Conservation (phyloP, 2,113 vertebrate genomes). For the Labrus mixtus region DNA sequence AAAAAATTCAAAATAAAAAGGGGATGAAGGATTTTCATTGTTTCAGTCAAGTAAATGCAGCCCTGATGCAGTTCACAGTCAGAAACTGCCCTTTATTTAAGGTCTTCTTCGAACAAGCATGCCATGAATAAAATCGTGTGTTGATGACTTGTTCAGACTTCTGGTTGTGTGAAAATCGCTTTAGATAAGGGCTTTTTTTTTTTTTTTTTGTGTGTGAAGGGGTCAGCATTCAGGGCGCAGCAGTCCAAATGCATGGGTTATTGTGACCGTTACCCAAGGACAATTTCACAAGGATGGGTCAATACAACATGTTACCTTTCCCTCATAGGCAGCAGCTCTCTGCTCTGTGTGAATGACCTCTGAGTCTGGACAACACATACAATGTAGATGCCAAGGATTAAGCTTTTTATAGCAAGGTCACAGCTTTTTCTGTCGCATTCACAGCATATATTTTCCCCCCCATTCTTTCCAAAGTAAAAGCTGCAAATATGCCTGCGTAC, state of each 20-base stretch:
- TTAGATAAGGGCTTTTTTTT: neutral
- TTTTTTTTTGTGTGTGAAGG: too few species aligned
- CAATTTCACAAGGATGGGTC: conserved; percentile 4
- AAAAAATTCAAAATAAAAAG: too few species aligned
- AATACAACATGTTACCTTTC: conserved; percentile 3
- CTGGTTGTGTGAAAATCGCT: neutral
- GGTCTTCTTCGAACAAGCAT: neutral
- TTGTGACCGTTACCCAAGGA: conserved; percentile 25
- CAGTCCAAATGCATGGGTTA: neutral
- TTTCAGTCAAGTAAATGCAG: too few species aligned
- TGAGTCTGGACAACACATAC: neutral
- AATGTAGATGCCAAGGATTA: neutral
- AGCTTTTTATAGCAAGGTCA: conserved; percentile 1
- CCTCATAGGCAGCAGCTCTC: neutral
- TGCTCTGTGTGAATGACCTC: conserved; percentile 8
- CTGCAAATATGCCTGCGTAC: neutral
- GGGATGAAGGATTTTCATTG: too few species aligned
- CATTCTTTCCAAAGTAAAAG: neutral
- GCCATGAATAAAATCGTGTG: neutral
- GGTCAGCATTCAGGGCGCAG: neutral
- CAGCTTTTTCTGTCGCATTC: neutral
- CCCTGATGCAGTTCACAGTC: too few species aligned
- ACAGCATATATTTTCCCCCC: neutral
- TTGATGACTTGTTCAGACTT: neutral
- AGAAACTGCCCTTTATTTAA: neutral